Evolutionary conservation across 2,113 vertebrate species (phyloP), one percentile per base, ranked within the genome.

Genomic region (Clupea harengus): DNA sequence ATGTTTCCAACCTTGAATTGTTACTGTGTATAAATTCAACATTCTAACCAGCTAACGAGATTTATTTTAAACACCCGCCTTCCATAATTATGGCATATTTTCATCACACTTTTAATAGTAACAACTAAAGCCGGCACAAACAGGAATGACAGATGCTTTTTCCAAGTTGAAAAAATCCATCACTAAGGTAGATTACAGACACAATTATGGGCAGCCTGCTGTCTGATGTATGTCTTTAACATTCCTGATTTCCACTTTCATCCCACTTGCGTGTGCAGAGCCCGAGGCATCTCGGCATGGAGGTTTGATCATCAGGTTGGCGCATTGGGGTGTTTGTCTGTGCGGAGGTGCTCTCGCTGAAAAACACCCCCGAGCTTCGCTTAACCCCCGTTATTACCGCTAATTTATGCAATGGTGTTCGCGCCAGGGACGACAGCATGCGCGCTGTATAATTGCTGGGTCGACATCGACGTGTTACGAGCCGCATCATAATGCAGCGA

Each of bases 1-100:
- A 60, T 60, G 88, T 89, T 89, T 45, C 89, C 81, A 86, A 90
- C 88, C 32, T 57, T 81, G 75, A 49, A 75, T 86, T 67, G 49
- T 22, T 44, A n/a, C 20, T 80, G 47, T 45, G 85, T 85, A 80
- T n/a, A n/a, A n/a, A n/a, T n/a, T n/a, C n/a, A n/a, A n/a, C n/a
- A n/a, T n/a, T n/a, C n/a, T n/a, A n/a, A n/a, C n/a, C n/a, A n/a
- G n/a, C n/a, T n/a, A n/a, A n/a, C n/a, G n/a, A n/a, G n/a, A n/a
- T n/a, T n/a, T n/a, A n/a, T 39, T 39, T 39, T 39, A 1, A 39
- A 39, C 39, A 39, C 39, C 39, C 39, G 2, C 39, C 39, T 1
- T 1, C 39, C 39, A 39, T 39, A 39, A 39, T 39, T 39, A 39
- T 39, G 22, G 18, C 22, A 64, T 64, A n/a, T 64, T 6, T 54